Evolutionary conservation across 2,888 invertebrate genomes (phyloP).

Genomic region (Lobophora halterata): DNA sequence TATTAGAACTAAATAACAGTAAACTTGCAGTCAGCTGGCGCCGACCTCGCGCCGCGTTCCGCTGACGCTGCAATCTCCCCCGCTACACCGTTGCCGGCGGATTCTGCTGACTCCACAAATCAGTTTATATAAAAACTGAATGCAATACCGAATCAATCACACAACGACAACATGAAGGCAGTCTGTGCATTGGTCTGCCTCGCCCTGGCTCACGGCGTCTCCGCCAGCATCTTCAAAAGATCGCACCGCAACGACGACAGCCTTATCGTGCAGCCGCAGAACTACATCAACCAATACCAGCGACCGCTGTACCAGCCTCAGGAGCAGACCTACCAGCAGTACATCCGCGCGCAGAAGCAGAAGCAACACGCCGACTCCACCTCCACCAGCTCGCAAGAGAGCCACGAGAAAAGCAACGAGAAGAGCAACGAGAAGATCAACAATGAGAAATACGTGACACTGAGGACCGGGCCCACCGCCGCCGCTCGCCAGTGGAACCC

Average conservation of each 20-base stretch:
- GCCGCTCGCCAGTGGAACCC: slow-evolving; percentile 9
- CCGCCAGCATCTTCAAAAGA: slow-evolving; percentile 59
- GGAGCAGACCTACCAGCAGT: slow-evolving; percentile 26
- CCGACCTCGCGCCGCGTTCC: slow-evolving; percentile 5
- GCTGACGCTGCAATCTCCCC: slow-evolving; percentile 31
- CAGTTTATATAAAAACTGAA: slow-evolving; percentile 44
- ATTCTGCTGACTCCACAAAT: slow-evolving; percentile 40
- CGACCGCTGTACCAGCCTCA: slow-evolving; percentile 33
- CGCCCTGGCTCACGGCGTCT: slow-evolving; percentile 51
- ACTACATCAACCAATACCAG: slow-evolving; percentile 43
- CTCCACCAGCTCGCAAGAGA: slow-evolving; percentile 34
- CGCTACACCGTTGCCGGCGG: slow-evolving; percentile 4
- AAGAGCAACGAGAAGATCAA: slow-evolving; percentile 19
- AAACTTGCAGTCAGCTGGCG: slow-evolving; percentile 3
- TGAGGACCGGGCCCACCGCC: slow-evolving; percentile 9
- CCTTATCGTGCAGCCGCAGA: slow-evolving; percentile 43
- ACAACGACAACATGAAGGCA: slow-evolving; percentile 62
- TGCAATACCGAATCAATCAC: slow-evolving; percentile 28
- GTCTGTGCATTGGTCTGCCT: slow-evolving; percentile 59
- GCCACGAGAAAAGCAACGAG: slow-evolving; percentile 20
- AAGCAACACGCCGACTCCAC: slow-evolving; percentile 11
- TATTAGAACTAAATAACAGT: too few species aligned
- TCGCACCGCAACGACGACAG: slow-evolving; percentile 39
- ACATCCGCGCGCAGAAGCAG: slow-evolving; percentile 22
- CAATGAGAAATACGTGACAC: slow-evolving; percentile 17